These are phyloP conservation scores for Acanthosoma haemorrhoidale DNA, from an alignment of 2,888 invertebrate genomes.

Conservation along the genomic window DNA sequence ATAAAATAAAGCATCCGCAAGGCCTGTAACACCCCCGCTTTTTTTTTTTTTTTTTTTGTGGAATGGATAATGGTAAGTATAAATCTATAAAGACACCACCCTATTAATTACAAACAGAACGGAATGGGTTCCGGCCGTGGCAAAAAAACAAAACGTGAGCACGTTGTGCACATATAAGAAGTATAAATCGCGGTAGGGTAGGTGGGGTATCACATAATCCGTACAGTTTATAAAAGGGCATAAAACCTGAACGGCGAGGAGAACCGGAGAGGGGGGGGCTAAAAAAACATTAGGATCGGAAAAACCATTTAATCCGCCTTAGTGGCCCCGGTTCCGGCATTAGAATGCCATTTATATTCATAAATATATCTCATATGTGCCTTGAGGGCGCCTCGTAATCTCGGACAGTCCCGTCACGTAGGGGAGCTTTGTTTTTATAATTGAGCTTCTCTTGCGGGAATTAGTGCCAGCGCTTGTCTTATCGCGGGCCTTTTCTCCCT, in stretches of 20 bases:
- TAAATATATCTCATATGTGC: constrained; percentile 30
- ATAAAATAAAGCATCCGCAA: not conserved
- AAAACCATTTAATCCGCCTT: constrained; percentile 36
- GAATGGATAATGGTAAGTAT: not conserved
- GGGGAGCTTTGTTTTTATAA: constrained; percentile 19
- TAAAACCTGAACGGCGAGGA: constrained; percentile 12
- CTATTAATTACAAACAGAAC: not conserved
- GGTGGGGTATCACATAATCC: constrained; percentile 14
- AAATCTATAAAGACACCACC: not conserved
- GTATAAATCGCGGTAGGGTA: not conserved
- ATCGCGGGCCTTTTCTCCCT: not conserved
- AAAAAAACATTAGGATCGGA: constrained; percentile 35
- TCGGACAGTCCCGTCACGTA: constrained; percentile 16
- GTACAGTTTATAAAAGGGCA: constrained; percentile 17
- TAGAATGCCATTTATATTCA: constrained; percentile 36
- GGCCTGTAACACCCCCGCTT: too few species aligned
- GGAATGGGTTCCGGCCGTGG: not conserved
- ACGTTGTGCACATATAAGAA: not conserved
- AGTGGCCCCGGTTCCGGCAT: constrained; percentile 29
- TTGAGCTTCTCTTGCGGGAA: constrained; percentile 23
- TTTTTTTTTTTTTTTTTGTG: not conserved
- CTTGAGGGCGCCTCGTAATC: constrained; percentile 17
- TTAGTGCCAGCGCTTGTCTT: not conserved
- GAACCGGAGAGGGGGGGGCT: not conserved
- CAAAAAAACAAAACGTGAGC: not conserved